Conservation (phyloP, 2,797 vertebrate species). For the Garrulus glandarius region DNA sequence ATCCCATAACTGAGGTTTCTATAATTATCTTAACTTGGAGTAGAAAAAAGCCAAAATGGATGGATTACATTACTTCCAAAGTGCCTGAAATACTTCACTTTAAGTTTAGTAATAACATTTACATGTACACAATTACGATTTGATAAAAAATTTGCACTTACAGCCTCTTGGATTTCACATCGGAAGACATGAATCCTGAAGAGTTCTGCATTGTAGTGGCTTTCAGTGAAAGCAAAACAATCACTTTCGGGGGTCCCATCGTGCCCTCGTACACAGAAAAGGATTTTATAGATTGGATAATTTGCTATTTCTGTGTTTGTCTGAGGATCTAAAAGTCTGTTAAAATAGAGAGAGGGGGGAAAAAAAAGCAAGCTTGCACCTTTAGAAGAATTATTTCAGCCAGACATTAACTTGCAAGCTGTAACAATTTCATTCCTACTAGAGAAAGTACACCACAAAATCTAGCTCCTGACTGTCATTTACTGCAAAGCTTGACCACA, state of each 20-base stretch:
- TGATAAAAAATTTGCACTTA: slow-evolving; percentile 74
- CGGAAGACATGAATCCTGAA: slow-evolving; percentile 99
- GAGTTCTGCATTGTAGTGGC: slow-evolving; percentile 97
- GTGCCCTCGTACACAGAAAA: slow-evolving; percentile 97
- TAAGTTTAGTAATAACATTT: background rate
- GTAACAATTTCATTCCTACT: background rate
- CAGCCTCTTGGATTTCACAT: slow-evolving; percentile 98
- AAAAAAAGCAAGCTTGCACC: background rate
- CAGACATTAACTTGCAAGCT: background rate
- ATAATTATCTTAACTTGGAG: background rate
- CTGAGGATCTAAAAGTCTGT: slow-evolving; percentile 93
- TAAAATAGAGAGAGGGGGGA: background rate
- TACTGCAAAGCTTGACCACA: background rate
- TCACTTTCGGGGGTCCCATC: slow-evolving; percentile 94
- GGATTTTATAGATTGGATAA: slow-evolving; percentile 98
- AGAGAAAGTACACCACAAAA: background rate
- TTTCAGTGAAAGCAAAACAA: slow-evolving; percentile 99
- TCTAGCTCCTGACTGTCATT: background rate
- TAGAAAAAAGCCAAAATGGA: background rate
- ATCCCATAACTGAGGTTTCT: background rate
- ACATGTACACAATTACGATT: background rate
- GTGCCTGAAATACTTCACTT: background rate
- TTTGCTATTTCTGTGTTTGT: slow-evolving; percentile 93
- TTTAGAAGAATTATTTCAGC: background rate
- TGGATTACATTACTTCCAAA: background rate